Conservation (phyloP, 30 jellyfish, hydroid and myxozoan genomes). For the Rhopilema esculentum region DNA sequence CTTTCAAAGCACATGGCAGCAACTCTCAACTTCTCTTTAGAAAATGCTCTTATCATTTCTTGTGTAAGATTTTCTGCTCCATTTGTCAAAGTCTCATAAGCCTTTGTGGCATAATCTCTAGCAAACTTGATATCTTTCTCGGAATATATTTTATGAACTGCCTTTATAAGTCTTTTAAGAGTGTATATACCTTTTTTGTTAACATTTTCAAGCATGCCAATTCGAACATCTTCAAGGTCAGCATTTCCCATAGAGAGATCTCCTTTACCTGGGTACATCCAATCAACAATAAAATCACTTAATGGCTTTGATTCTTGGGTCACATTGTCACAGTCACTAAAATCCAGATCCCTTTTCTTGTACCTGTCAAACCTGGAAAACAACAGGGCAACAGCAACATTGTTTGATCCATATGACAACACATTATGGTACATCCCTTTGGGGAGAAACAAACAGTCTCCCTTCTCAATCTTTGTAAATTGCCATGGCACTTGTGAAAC, state of each 20-base stretch:
- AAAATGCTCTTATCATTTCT: constrained; percentile 30
- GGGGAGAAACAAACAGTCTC: constrained; percentile 87
- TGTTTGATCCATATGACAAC: constrained; percentile 66
- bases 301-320: constrained; percentile 61
- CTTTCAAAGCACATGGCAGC: constrained; percentile 66
- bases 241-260: constrained; percentile 89
- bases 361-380: constrained; percentile 73
- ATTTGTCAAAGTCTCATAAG: constrained; percentile 28
- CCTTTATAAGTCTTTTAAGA: constrained; percentile 39
- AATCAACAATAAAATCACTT: constrained; percentile 76
- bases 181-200: constrained; percentile 24
- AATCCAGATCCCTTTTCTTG: constrained; percentile 40
- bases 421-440: constrained; percentile 83
- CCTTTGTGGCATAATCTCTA: constrained; percentile 27
- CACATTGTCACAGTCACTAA: constrained; percentile 48
- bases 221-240: constrained; percentile 66
- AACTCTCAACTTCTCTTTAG: constrained; percentile 54
- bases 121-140: constrained; percentile 48
- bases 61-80: constrained; percentile 39
- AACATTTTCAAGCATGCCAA: constrained; percentile 18
- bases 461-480: constrained; percentile 62
- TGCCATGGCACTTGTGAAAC: constrained; percentile 77
- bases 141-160: constrained; percentile 28
- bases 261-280: constrained; percentile 91
- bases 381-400: constrained; percentile 82